phyloP scores from a whole-genome alignment of 2,797 vertebrate genomes.

The Hybognathus amarus region DNA sequence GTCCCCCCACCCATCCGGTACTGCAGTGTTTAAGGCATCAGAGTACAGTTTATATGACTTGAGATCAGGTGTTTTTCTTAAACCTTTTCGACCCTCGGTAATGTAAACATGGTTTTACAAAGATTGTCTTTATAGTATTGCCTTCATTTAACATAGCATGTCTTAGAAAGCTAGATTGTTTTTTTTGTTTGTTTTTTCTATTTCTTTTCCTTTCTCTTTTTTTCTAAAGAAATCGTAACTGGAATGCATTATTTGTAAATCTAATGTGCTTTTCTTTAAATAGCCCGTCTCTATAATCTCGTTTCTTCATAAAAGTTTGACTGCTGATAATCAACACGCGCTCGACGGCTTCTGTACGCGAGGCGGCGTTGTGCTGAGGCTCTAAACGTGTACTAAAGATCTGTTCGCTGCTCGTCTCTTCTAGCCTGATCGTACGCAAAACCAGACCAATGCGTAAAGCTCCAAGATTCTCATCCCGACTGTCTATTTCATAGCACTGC shows the following conservation, averaged over 20 bases:
- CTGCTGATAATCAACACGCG: not conserved
- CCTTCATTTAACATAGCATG: slow-evolving; percentile 81
- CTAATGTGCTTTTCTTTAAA: slow-evolving; percentile 74
- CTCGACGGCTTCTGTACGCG: not conserved
- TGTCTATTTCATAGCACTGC: slow-evolving; percentile 58
- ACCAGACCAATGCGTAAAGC: slow-evolving; percentile 8
- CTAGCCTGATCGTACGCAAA: not conserved
- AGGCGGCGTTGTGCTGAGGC: slow-evolving; percentile 25
- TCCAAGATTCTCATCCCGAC: slow-evolving; percentile 54
- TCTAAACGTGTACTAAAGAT: not conserved
- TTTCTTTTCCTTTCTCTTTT: slow-evolving; percentile 67
- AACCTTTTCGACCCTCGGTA: slow-evolving; percentile 68
- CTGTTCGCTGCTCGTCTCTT: not conserved
- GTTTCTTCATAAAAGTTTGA: slow-evolving; percentile 15
- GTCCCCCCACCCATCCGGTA: slow-evolving; percentile 55
- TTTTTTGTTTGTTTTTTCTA: slow-evolving; percentile 55
- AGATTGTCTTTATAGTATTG: slow-evolving; percentile 85
- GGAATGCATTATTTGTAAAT: slow-evolving; percentile 65
- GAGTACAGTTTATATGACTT: slow-evolving; percentile 68
- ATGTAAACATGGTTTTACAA: slow-evolving; percentile 86
- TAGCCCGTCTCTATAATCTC: not conserved
- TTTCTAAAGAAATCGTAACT: slow-evolving; percentile 53
- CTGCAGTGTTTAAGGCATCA: slow-evolving; percentile 82
- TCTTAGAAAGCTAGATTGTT: slow-evolving; percentile 84
- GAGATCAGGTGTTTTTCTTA: slow-evolving; percentile 46